Evolutionary conservation across 2,113 vertebrate species (phyloP).

Genomic region (Xerus inauris): DNA sequence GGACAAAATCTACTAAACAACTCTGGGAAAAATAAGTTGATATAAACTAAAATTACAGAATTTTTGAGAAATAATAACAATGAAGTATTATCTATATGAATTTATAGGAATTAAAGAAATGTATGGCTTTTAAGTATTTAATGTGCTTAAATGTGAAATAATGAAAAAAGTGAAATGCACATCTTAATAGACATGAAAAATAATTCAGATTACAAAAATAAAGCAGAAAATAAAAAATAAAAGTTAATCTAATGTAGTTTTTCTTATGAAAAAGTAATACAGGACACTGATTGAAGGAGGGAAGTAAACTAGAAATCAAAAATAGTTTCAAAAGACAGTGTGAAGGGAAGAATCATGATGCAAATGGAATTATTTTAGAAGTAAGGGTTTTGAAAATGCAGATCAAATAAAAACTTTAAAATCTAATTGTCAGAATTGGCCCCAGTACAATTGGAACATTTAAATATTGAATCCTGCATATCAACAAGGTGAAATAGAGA

Average conservation of each 20-base stretch:
- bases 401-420: not conserved
- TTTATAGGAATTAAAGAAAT: not conserved
- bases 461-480: not conserved
- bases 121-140: not conserved
- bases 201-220: not conserved
- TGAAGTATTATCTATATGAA: not conserved
- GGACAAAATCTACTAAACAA: not conserved
- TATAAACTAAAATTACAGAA: not conserved
- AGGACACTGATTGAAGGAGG: not conserved
- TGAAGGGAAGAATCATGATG: not conserved
- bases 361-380: not conserved
- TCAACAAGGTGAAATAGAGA: not conserved
- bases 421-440: not conserved
- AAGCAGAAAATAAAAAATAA: not conserved
- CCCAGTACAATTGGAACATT: not conserved
- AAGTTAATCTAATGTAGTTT: not conserved
- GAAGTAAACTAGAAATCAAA: not conserved
- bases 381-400: not conserved
- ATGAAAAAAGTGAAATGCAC: not conserved
- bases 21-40: not conserved
- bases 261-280: not conserved
- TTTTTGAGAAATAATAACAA: not conserved
- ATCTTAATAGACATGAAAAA: not conserved
- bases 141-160: not conserved
- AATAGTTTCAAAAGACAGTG: not conserved